Evolutionary conservation across 2,113 vertebrate genomes (phyloP).

Genomic region (Poeciliopsis occidentalis): DNA sequence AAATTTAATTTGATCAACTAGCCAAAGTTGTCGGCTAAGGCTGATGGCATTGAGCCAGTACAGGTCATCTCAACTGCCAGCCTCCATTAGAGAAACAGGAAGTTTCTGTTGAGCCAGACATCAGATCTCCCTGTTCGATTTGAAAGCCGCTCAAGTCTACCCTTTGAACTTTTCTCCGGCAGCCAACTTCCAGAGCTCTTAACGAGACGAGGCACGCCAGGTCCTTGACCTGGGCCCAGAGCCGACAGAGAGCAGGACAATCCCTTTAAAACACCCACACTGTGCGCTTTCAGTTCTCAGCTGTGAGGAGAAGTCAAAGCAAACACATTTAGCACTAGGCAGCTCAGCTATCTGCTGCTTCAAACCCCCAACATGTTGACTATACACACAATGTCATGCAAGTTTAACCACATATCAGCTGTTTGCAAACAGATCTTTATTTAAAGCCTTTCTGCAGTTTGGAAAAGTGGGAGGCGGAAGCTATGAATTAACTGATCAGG

Average conservation of each 20-base stretch:
- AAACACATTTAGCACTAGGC: conserved; percentile 6
- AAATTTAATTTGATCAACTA: not conserved
- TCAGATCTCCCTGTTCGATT: conserved; percentile 50
- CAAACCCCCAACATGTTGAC: conserved; percentile 65
- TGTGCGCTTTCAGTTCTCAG: conserved; percentile 1
- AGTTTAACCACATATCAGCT: conserved; percentile 59
- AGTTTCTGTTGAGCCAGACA: conserved; percentile 63
- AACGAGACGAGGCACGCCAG: conserved; percentile 18
- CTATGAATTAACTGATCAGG: conserved; percentile 46
- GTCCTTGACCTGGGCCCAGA: conserved; percentile 14
- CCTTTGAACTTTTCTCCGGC: conserved; percentile 41
- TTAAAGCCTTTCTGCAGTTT: conserved; percentile 45
- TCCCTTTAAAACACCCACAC: conserved; percentile 44
- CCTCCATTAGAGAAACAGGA: conserved; percentile 62
- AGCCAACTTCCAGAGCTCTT: conserved; percentile 32
- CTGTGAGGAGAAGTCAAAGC: not conserved
- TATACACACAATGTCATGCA: conserved; percentile 46
- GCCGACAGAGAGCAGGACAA: conserved; percentile 29
- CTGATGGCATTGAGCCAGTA: conserved; percentile 42
- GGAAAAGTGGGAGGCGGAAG: conserved; percentile 29
- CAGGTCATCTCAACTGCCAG: conserved; percentile 57
- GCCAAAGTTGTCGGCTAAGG: conserved; percentile 36
- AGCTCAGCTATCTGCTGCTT: conserved; percentile 30
- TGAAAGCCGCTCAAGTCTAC: conserved; percentile 47
- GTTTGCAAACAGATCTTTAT: conserved; percentile 70